Percentiles rank a stretch among this genome's conserved stretches.
These are phyloP conservation scores for Geotrypetes seraphini DNA, from an alignment of 2,797 vertebrate species.

Conservation along the genomic window DNA sequence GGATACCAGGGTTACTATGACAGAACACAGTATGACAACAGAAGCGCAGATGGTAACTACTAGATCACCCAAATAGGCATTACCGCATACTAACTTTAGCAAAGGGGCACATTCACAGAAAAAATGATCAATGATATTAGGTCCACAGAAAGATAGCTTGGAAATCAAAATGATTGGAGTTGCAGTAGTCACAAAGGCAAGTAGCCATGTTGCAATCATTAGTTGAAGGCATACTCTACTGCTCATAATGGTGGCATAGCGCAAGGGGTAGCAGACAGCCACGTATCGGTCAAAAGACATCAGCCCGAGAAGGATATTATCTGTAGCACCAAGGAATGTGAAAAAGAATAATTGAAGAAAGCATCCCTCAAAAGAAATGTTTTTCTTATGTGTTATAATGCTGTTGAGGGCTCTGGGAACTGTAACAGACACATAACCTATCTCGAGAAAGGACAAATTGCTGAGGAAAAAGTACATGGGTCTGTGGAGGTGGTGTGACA, in stretches of 20 bases:
- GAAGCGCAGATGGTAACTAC: constrained; percentile 28
- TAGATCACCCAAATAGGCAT: constrained; percentile 19
- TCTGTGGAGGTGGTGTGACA: constrained; percentile 1
- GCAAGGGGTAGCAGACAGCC: constrained; percentile 39
- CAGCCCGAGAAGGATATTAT: constrained; percentile 38
- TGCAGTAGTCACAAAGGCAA: constrained; percentile 26
- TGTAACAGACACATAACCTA: constrained; percentile 19
- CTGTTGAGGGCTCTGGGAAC: constrained; percentile 18
- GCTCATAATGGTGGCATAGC: constrained; percentile 36
- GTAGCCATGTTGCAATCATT: constrained; percentile 28
- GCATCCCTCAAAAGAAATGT: constrained; percentile 33
- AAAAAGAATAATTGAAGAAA: constrained; percentile 35
- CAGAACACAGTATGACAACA: constrained; percentile 28
- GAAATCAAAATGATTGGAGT: not conserved
- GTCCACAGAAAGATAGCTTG: constrained; percentile 12
- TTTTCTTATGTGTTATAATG: constrained; percentile 18
- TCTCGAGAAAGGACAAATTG: constrained; percentile 21
- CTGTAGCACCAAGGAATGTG: constrained; percentile 34
- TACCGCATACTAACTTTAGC: constrained; percentile 27
- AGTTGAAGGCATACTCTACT: constrained; percentile 5
- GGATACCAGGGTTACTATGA: constrained; percentile 29
- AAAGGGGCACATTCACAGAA: constrained; percentile 36
- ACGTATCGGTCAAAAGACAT: constrained; percentile 44
- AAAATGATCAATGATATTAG: constrained; percentile 24
- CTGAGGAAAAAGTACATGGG: constrained; percentile 29